Conservation (phyloP, 2,113 vertebrate species). For the Actenoides lindsayi region DNA sequence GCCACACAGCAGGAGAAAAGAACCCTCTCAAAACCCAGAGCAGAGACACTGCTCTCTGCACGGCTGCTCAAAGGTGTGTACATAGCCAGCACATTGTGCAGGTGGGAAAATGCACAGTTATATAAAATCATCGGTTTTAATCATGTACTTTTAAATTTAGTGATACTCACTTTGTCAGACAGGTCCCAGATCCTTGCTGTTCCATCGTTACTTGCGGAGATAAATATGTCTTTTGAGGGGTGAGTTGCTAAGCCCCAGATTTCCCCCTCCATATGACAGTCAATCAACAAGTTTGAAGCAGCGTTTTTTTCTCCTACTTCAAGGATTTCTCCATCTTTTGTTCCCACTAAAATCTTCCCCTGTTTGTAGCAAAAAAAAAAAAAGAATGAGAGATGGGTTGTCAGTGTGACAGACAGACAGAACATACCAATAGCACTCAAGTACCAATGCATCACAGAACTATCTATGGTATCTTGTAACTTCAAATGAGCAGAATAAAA, state of each 20-base stretch:
- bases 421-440: background rate
- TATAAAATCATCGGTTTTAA: background rate
- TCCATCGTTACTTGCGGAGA: constrained; percentile 93
- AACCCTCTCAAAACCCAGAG: too few relatives aligned
- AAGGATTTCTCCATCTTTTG: constrained; percentile 96
- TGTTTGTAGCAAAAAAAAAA: constrained; percentile 55
- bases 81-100: fast-evolving
- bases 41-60: fast-evolving
- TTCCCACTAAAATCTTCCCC: constrained; percentile 98
- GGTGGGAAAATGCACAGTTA: background rate
- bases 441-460: background rate
- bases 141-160: fast-evolving
- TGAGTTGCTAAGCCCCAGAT: constrained; percentile 96
- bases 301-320: constrained; percentile 98
- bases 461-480: background rate
- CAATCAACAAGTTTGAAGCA: constrained; percentile 94
- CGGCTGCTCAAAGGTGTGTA: background rate
- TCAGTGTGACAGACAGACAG: background rate
- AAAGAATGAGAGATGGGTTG: background rate
- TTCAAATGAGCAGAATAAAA: background rate
- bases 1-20: background rate
- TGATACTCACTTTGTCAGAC: constrained; percentile 86
- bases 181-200: constrained; percentile 97
- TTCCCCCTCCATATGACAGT: constrained; percentile 93
- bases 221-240: constrained; percentile 92